A percentile compares a stretch with the other conserved stretches of the same genome.
phyloP scores from a whole-genome alignment of 2,797 vertebrate genomes.

The Spinibarbus caldwelli region DNA sequence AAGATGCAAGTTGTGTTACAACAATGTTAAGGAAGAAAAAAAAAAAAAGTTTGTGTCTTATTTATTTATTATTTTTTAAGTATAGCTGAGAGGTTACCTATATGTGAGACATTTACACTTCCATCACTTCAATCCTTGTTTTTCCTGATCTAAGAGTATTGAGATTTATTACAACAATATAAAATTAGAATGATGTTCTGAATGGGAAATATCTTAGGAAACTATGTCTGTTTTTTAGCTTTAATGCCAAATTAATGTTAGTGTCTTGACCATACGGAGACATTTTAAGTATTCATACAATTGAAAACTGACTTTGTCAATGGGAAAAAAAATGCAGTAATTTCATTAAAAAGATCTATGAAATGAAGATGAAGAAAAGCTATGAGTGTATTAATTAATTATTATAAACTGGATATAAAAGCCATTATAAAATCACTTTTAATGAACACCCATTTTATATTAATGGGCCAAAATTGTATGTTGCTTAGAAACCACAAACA shows the following conservation, averaged over 20 bases:
- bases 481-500: neutral
- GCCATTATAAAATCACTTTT: neutral
- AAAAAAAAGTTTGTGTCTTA: neutral
- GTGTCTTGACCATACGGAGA: neutral
- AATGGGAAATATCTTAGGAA: constrained; percentile 10
- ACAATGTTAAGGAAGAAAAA: constrained; percentile 27
- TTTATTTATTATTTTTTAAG: neutral
- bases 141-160: neutral
- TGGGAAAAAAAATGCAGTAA: neutral
- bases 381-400: neutral
- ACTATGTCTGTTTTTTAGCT: neutral
- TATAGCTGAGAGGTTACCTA: neutral
- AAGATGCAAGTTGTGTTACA: constrained; percentile 50
- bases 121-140: neutral
- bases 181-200: neutral
- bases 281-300: neutral
- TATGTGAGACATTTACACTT: neutral
- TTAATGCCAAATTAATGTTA: neutral
- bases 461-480: neutral
- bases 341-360: neutral
- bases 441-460: neutral
- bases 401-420: neutral
- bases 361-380: neutral
- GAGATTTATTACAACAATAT: neutral
- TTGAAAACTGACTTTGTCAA: neutral